Base-by-base conservation (phyloP, 2,797 vertebrate genomes). In the Malurus splendens region DNA sequence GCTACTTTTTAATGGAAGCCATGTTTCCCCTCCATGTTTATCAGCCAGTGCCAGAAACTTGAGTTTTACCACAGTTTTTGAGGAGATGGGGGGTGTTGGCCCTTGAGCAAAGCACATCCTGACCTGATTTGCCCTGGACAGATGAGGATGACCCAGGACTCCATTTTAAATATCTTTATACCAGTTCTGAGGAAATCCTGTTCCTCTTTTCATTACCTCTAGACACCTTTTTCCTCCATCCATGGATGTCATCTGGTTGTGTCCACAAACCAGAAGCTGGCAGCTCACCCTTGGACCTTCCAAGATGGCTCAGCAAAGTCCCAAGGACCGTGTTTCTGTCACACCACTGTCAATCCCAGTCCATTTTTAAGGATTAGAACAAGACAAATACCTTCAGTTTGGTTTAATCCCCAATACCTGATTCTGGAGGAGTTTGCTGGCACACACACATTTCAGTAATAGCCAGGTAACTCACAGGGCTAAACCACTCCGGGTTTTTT, bases 321-420 rank as follows among this genome's bases (percentile, higher is more conserved):
- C 1, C 0, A 60, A 30, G 16, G 18, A 12, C 47, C 0, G 0
- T 3, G 6, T 24, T 44, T 20, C 45, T 3, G 11, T 1, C 10
- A 10, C 25, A 3, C 30, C 67, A 1, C 28, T 12, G 9, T 14
- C 44, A 8, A 2, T 2, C 27, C 66, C 77, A 12, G 74, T 67
- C 44, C 32, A 19, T 65, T 54, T 6, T 4, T 27, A 7, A 19
- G 59, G 55, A 47, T 61, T 50, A n/a, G 30, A 39, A 33, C 1
- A 22, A 74, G 24, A 36, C 24, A 45, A 71, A 57, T 2, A 2
- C 39, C 60, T 73, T 16, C 44, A 3, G 32, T 48, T 9, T 6
- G 22, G 6, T 54, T 86, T 56, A 22, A 65, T 41, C 12, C 73
- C 7, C 27, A 32, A 0, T 8, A 30, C 15, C n/a, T 18, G 24